phyloP scores from a whole-genome alignment of 2,888 invertebrate species.

The Apamea sordens region DNA sequence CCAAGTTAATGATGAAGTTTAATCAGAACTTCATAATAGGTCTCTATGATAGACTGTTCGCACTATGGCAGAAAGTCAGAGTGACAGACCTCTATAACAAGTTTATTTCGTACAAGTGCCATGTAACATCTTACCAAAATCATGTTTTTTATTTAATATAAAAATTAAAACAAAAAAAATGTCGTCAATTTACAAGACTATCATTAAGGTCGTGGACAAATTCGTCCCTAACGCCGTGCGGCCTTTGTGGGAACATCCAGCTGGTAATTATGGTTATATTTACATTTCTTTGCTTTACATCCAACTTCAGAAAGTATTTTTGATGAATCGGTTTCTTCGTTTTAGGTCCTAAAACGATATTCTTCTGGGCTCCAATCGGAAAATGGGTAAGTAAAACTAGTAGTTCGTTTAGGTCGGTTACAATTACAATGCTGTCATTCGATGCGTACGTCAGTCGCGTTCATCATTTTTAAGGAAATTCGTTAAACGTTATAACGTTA shows the following conservation, averaged over 20 bases:
- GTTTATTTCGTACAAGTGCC: not conserved
- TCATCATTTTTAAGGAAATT: not conserved
- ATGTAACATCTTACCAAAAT: slow-evolving; percentile 8
- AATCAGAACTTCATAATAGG: slow-evolving; percentile 9
- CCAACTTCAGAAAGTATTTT: not conserved
- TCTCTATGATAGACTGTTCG: not conserved
- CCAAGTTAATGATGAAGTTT: not conserved
- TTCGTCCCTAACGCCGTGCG: slow-evolving; percentile 94
- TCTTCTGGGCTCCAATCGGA: slow-evolving; percentile 99
- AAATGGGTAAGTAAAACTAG: slow-evolving; percentile 96
- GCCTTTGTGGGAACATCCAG: slow-evolving; percentile 98
- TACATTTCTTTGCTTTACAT: not conserved
- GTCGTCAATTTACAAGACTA: slow-evolving; percentile 90
- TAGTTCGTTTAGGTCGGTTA: not conserved
- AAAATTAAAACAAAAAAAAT: slow-evolving; percentile 75
- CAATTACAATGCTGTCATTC: not conserved
- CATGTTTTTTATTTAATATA: not conserved
- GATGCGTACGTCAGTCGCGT: not conserved
- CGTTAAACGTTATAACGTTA: not conserved
- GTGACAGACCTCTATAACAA: not conserved
- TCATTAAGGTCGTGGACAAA: slow-evolving; percentile 92
- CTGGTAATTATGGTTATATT: slow-evolving; percentile 91
- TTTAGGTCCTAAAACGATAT: slow-evolving; percentile 98
- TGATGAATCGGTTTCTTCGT: slow-evolving; percentile 33
- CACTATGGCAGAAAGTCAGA: slow-evolving; percentile 10